Evolutionary conservation across 30 jellyfish, hydroid and myxozoan genomes (phyloP).

Genomic region (Turritopsis dohrnii): DNA sequence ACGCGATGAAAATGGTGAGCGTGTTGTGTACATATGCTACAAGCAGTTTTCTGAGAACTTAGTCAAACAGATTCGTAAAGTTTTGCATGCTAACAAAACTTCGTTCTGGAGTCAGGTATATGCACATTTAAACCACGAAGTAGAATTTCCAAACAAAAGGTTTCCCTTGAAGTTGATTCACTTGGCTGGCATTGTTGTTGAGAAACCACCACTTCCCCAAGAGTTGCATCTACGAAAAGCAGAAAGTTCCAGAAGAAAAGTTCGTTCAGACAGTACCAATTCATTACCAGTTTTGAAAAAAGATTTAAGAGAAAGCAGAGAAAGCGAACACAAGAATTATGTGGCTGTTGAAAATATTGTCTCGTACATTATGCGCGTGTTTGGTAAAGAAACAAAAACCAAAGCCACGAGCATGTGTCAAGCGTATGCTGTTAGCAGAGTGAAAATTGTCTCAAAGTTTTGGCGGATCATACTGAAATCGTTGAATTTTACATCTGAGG

Average conservation of each 20-base stretch:
- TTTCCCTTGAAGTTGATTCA: constrained; percentile 43
- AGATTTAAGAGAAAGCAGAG: background rate
- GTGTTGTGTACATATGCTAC: constrained; percentile 46
- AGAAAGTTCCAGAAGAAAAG: background rate
- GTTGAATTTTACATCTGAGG: constrained; percentile 41
- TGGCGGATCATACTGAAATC: constrained; percentile 70
- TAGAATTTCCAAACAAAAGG: constrained; percentile 40
- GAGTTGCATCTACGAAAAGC: background rate
- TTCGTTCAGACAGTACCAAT: background rate
- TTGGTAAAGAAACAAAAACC: constrained; percentile 42
- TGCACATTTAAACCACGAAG: constrained; percentile 28
- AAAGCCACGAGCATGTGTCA: constrained; percentile 44
- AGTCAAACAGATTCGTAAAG: constrained; percentile 36
- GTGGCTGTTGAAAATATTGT: background rate
- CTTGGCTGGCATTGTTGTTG: constrained; percentile 22
- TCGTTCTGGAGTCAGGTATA: constrained; percentile 46
- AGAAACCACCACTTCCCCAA: background rate
- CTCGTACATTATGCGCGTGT: background rate
- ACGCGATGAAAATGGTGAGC: constrained; percentile 51
- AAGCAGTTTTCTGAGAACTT: constrained; percentile 41
- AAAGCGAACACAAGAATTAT: background rate
- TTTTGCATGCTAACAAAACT: constrained; percentile 35
- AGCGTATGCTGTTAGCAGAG: constrained; percentile 59
- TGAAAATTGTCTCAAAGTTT: constrained; percentile 45
- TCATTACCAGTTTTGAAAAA: background rate